A percentile compares a stretch with the other conserved stretches of the same genome.
Evolutionary conservation across 2,113 vertebrate genomes (phyloP).

Genomic region (Protomyctophum bolini): DNA sequence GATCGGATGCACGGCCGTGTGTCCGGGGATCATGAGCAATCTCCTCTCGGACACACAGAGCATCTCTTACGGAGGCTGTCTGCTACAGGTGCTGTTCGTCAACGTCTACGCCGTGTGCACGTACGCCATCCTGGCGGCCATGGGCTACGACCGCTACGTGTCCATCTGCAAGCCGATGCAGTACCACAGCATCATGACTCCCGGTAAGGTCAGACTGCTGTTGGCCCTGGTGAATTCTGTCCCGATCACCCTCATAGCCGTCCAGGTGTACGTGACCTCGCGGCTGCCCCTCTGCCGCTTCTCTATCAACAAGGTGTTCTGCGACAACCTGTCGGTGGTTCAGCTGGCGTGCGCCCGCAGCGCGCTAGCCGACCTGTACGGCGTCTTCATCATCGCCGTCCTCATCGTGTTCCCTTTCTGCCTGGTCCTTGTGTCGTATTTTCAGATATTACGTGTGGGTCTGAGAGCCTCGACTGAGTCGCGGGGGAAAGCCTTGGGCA

Average conservation of each 20-base stretch:
- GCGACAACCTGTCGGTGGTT: conserved; percentile 63
- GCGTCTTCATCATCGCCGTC: conserved; percentile 32
- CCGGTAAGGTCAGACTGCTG: conserved; percentile 42
- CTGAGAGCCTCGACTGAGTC: conserved; percentile 51
- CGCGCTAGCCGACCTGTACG: conserved; percentile 42
- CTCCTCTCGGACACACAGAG: conserved; percentile 40
- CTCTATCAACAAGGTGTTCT: conserved; percentile 61
- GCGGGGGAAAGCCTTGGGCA: conserved; percentile 54
- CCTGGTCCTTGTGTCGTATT: conserved; percentile 56
- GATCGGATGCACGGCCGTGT: conserved; percentile 52
- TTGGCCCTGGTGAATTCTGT: conserved; percentile 37
- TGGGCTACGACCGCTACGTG: conserved; percentile 74
- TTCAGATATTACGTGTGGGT: conserved; percentile 52
- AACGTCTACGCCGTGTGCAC: conserved; percentile 53
- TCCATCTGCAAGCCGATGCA: conserved; percentile 71
- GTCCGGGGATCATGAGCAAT: conserved; percentile 58
- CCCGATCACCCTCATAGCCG: conserved; percentile 35
- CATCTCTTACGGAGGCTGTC: conserved; percentile 46
- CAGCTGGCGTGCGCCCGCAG: conserved; percentile 60
- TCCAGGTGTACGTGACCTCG: conserved; percentile 51
- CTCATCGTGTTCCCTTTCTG: conserved; percentile 49
- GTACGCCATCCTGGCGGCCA: conserved; percentile 60
- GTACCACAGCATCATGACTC: conserved; percentile 59
- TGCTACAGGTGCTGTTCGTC: conserved; percentile 58
- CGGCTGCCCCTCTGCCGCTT: conserved; percentile 48